These are phyloP conservation scores for Leptopilina syphax DNA, from an alignment of 2,888 invertebrate species.

Conservation along the genomic window DNA sequence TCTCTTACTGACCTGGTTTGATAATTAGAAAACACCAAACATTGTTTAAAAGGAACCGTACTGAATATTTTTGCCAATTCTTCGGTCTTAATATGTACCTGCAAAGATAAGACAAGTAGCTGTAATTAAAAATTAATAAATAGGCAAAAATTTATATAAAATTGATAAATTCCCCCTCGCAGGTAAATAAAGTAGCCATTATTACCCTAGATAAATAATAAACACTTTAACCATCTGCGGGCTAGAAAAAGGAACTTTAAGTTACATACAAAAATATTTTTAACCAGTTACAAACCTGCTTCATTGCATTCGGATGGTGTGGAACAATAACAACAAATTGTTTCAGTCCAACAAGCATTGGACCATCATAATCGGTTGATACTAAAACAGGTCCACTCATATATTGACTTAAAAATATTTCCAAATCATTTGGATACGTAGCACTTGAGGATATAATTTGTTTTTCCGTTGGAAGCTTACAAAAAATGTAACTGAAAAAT, in stretches of 20 bases:
- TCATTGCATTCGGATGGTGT: slow-evolving; percentile 81
- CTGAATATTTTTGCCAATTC: slow-evolving; percentile 84
- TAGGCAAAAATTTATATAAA: too few species aligned
- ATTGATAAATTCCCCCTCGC: too few species aligned
- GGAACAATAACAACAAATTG: slow-evolving; percentile 86
- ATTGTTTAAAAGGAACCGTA: slow-evolving; percentile 89
- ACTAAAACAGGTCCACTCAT: slow-evolving; percentile 89
- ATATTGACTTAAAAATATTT: slow-evolving; percentile 84
- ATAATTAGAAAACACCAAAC: slow-evolving; percentile 93
- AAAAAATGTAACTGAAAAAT: slow-evolving; percentile 83
- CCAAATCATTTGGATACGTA: slow-evolving; percentile 89
- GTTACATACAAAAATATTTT: too few species aligned
- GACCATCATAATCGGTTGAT: slow-evolving; percentile 83
- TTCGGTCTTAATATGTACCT: slow-evolving; percentile 80
- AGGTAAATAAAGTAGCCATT: too few species aligned
- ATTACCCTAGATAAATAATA: too few species aligned
- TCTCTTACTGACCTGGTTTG: slow-evolving; percentile 85
- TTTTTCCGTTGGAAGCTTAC: slow-evolving; percentile 84
- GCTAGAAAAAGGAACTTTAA: too few species aligned
- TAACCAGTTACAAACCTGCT: slow-evolving; percentile 77
- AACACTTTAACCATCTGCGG: too few species aligned
- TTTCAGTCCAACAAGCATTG: slow-evolving; percentile 88
- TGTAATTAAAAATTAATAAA: too few species aligned
- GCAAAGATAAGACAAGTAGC: slow-evolving; percentile 37
- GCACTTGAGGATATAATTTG: slow-evolving; percentile 97